Evolutionary conservation across 2,888 invertebrate genomes (phyloP), one percentile per base, ranked within the genome.

Genomic region (Noctua janthina): DNA sequence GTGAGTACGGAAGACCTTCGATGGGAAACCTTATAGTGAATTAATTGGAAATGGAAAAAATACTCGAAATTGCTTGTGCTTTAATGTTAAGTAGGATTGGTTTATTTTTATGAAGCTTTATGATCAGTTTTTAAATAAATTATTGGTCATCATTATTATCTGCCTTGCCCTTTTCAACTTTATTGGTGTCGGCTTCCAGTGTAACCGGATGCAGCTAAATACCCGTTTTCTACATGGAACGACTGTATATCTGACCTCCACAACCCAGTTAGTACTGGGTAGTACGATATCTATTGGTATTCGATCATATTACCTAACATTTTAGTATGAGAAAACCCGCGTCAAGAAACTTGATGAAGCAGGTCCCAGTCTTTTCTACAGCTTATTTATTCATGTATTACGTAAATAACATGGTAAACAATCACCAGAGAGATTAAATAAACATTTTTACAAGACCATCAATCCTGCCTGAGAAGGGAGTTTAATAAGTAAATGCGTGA

Each of bases 401-500:
- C 46, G 46, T 46, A 76, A 81, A 81, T 7, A 79, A 66, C 46
- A 23, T 17, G 23, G 23, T 51, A 66, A 79, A 84, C 39, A 79
- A 71, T 70, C 23, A 74, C 73, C 51, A 51, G 10, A 5, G 29
- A 10, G 56, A 69, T 59, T 84, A 75, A 80, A 62, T 69, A 29
- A 64, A 79, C 51, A 23, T 72, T 70, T 79, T 78, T 74, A 66
- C 79, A 82, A 80, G 74, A 76, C 68, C 81, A 90, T 90, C 88
- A 90, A 91, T 89, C 86, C 75, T 84, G 74, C 35, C 43, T 72
- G 78, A 79, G 82, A 77, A 86, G 77, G 81, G 78, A 90, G 89
- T 90, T 91, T 91, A 89, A 91, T 92, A 91, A 88, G 86, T 88
- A 85, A 88, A 90, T 85, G 87, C 88, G 87, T 90, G 85, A 91